Base-by-base conservation (phyloP, 2,797 vertebrate species). In the Chloroceryle amazona region DNA sequence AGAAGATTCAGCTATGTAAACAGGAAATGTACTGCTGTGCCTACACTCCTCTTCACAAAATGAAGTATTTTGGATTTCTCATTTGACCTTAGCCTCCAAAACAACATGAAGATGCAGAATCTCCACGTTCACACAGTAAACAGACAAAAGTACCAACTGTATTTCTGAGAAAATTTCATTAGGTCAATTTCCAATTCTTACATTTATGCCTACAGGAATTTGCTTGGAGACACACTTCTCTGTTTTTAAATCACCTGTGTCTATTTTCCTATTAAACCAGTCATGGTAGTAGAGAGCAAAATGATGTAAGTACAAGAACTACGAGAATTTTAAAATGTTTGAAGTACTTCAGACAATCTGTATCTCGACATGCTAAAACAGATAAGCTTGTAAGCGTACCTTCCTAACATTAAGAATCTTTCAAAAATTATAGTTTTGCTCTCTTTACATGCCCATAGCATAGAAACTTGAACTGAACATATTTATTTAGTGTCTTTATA, bases 11-110 rank as follows among this genome's bases (percentile, higher is more conserved):
- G 52, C 21, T 86, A 42, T 19, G 42, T 96, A 97, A 96, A 94
- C 92, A 97, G 93, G 93, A 96, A 97, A 78, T 35, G n/a, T 65
- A 91, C 70, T 90, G 78, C 88, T 87, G 47, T 71, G 85, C 62
- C 41, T 92, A 62, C 60, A 94, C 13, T 37, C 73, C 74, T 72
- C 81, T 74, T 86, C 85, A 92, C 58, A 86, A 90, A 83, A 86
- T 37, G 41, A 92, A 97, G 75, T 93, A 81, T 71, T 95, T 82
- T 65, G 31, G 47, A 89, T 90, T 92, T 95, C 83, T 93, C 63
- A 61, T 92, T 80, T 88, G 83, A 94, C 73, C 89, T 92, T 68
- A 75, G 33, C 57, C n/a, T 94, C 55, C 35, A 35, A 23, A 94
- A 72, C n/a, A 91, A 76, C 80, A 81, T 4, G 23, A 86, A 94